Conservation (phyloP, 2,888 invertebrate genomes). For the Osmoderma eremita region DNA sequence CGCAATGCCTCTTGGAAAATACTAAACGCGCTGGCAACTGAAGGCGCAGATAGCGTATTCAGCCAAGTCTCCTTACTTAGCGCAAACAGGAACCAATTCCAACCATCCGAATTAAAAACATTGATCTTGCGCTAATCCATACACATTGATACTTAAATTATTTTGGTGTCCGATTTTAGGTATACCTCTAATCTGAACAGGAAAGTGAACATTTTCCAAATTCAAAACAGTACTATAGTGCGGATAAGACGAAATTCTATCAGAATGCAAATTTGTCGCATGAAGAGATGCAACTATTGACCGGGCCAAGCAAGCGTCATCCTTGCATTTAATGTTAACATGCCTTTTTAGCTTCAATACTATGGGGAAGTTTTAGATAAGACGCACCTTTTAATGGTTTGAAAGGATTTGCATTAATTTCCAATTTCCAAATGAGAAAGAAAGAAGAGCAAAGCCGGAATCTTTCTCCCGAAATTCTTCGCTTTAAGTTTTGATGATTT, state of each 20-base stretch:
- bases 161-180: constrained; percentile 35
- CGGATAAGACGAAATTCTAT: constrained; percentile 43
- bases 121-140: constrained; percentile 23
- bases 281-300: constrained; percentile 48
- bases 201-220: constrained; percentile 47
- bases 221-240: constrained; percentile 40
- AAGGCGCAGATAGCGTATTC: no score
- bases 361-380: constrained; percentile 42
- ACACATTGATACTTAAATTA: constrained; percentile 41
- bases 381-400: constrained; percentile 44
- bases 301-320: constrained; percentile 51
- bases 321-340: constrained; percentile 50
- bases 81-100: no score
- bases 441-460: no score
- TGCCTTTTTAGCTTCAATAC: constrained; percentile 45
- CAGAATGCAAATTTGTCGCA: constrained; percentile 35
- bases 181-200: constrained; percentile 46
- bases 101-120: no score
- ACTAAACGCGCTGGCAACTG: no score
- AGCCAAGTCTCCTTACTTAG: no score
- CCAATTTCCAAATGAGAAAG: constrained; percentile 41
- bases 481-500: constrained; percentile 39
- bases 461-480: constrained; percentile 51
- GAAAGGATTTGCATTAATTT: constrained; percentile 47
- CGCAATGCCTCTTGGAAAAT: no score